A percentile compares a stretch with the other conserved stretches of the same genome.
Evolutionary conservation across 2,888 invertebrate species (phyloP).

Genomic region (Melitaea athalia): DNA sequence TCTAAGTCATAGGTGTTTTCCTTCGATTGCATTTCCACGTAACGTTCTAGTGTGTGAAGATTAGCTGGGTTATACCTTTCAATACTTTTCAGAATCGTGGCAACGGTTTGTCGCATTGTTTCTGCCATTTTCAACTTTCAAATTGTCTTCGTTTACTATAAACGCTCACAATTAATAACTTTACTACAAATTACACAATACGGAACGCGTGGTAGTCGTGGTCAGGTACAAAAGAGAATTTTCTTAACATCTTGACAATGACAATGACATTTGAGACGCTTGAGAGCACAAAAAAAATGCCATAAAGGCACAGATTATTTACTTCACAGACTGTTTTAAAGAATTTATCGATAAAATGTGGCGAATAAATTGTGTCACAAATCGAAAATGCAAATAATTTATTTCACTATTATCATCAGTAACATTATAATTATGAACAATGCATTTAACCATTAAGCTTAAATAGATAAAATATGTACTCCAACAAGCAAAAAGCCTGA

Average conservation of each 20-base stretch:
- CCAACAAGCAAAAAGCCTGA: too few species aligned
- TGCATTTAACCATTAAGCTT: too few species aligned
- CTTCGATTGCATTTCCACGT: constrained; percentile 95
- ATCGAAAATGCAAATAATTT: too few species aligned
- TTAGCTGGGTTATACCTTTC: constrained; percentile 99
- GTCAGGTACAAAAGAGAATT: neutral
- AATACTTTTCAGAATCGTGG: constrained; percentile 93
- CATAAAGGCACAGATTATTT: neutral
- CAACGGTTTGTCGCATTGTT: constrained; percentile 92
- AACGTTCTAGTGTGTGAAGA: constrained; percentile 92
- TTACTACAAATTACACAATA: neutral
- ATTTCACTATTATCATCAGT: too few species aligned
- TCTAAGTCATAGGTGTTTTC: constrained; percentile 98
- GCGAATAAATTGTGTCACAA: too few species aligned
- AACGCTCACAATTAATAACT: neutral
- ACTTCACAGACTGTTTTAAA: too few species aligned
- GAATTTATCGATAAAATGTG: too few species aligned
- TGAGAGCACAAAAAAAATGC: neutral
- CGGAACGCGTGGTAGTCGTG: constrained; percentile 6
- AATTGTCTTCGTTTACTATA: neutral
- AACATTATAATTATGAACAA: too few species aligned
- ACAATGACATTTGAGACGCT: neutral
- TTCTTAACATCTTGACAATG: neutral
- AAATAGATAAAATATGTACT: too few species aligned
- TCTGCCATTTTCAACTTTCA: constrained; percentile 84